These are phyloP conservation scores for Eudasyphora cyanicolor DNA, from an alignment of 2,888 invertebrate species.

Conservation along the genomic window DNA sequence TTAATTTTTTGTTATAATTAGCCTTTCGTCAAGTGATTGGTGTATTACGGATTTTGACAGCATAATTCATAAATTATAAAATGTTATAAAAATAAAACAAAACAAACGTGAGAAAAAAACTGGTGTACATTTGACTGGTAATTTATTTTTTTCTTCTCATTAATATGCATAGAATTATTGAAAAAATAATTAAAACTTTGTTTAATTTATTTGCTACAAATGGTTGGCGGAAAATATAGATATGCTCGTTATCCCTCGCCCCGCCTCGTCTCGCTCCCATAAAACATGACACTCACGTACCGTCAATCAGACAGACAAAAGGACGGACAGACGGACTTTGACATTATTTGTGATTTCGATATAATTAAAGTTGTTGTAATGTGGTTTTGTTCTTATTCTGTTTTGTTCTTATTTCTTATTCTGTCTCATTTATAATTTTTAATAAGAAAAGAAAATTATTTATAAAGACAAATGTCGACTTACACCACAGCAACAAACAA, in stretches of 20 bases:
- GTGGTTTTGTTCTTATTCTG: background rate
- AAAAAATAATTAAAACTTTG: conserved; percentile 37
- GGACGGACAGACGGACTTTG: too few species aligned
- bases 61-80: conserved; percentile 28
- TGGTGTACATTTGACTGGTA: conserved; percentile 26
- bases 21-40: background rate
- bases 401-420: background rate
- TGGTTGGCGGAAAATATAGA: background rate
- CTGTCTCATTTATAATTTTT: background rate
- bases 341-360: conserved; percentile 18
- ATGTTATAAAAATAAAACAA: conserved; percentile 21
- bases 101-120: conserved; percentile 9
- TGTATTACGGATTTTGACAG: conserved; percentile 10
- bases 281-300: conserved; percentile 25
- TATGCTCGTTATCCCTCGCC: background rate
- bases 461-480: too few species aligned
- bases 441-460: conserved; percentile 23
- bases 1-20: background rate
- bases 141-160: conserved; percentile 36
- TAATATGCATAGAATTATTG: conserved; percentile 52
- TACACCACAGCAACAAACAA: background rate
- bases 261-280: background rate
- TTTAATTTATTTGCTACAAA: conserved; percentile 13
- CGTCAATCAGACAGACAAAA: too few species aligned
- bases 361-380: background rate